Evolutionary conservation across 92 coral and sea anemone species (phyloP).

Genomic region (Parazoanthus darwini): DNA sequence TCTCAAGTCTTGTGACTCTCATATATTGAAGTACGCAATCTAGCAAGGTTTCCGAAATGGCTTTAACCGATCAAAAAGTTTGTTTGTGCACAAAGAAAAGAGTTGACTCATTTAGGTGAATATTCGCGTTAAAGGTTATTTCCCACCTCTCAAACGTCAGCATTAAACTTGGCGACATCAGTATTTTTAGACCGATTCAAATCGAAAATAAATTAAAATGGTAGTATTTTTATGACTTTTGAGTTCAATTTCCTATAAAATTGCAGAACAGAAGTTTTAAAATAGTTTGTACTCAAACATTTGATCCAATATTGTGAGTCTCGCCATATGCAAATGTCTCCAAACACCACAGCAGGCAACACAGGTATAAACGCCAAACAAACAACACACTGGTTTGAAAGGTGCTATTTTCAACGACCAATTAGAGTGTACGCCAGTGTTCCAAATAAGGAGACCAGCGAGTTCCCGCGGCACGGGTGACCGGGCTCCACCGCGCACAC

Average conservation of each 20-base stretch:
- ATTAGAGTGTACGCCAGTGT: background rate
- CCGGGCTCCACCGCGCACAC: constrained; percentile 66
- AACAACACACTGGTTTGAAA: constrained; percentile 7
- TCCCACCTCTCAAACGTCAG: too few relatives aligned
- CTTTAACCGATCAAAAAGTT: background rate
- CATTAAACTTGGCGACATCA: background rate
- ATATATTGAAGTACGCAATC: background rate
- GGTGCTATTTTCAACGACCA: constrained; percentile 22
- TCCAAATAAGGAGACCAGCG: constrained; percentile 37
- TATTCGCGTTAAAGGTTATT: too few relatives aligned
- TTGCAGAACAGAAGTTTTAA: background rate
- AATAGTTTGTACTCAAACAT: background rate
- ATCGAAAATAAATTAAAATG: background rate
- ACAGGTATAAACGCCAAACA: constrained; percentile 21
- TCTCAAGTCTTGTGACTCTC: background rate
- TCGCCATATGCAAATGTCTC: background rate
- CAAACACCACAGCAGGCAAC: background rate
- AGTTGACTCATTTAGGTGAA: too few relatives aligned
- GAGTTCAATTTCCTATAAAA: too few relatives aligned
- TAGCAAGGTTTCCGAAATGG: background rate
- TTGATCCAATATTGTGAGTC: background rate
- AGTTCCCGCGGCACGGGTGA: constrained; percentile 41
- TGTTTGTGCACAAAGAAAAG: too few relatives aligned
- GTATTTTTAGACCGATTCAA: too few relatives aligned
- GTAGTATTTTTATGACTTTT: background rate